A percentile compares a stretch with the other conserved stretches of the same genome.
Conservation (phyloP, 2,888 invertebrate species). For the Brassicogethes aeneus region DNA sequence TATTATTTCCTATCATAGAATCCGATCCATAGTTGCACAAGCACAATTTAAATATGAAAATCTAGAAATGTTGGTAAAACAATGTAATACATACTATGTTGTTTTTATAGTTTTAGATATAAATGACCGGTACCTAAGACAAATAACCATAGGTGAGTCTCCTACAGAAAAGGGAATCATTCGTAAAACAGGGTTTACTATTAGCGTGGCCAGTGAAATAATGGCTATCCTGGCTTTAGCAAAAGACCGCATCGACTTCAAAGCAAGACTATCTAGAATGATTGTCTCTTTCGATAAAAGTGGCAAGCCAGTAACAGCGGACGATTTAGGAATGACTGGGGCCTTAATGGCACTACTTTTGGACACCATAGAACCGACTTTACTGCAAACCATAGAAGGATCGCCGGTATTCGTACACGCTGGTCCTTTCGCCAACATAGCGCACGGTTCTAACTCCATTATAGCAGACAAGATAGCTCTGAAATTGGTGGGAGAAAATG, state of each 20-base stretch:
- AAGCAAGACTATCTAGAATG: slow-evolving; percentile 75
- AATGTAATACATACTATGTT: no score
- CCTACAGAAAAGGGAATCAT: slow-evolving; percentile 83
- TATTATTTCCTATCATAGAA: no score
- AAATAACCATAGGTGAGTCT: slow-evolving; percentile 89
- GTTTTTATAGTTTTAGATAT: slow-evolving; percentile 67
- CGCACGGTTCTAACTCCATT: slow-evolving; percentile 96
- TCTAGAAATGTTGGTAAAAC: no score
- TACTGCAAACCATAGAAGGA: slow-evolving; percentile 96
- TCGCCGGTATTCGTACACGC: slow-evolving; percentile 94
- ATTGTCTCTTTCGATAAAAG: slow-evolving; percentile 79
- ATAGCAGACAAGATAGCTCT: slow-evolving; percentile 89
- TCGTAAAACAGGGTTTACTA: slow-evolving; percentile 80
- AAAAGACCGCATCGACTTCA: slow-evolving; percentile 77
- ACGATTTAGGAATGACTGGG: slow-evolving; percentile 74
- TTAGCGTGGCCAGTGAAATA: slow-evolving; percentile 95
- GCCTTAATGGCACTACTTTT: slow-evolving; percentile 86
- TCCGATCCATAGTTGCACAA: no score
- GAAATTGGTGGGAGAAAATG: slow-evolving; percentile 84
- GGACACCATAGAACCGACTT: slow-evolving; percentile 90
- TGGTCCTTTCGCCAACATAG: slow-evolving; percentile 98
- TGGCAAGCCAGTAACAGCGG: slow-evolving; percentile 35
- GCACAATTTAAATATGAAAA: no score
- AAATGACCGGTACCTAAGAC: slow-evolving; percentile 89
- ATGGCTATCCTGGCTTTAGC: slow-evolving; percentile 96